A percentile compares a stretch with the other conserved stretches of the same genome.
These are phyloP conservation scores for Aurelia coerulea DNA, from an alignment of 30 jellyfish, hydroid and myxozoan genomes.

Conservation along the genomic window DNA sequence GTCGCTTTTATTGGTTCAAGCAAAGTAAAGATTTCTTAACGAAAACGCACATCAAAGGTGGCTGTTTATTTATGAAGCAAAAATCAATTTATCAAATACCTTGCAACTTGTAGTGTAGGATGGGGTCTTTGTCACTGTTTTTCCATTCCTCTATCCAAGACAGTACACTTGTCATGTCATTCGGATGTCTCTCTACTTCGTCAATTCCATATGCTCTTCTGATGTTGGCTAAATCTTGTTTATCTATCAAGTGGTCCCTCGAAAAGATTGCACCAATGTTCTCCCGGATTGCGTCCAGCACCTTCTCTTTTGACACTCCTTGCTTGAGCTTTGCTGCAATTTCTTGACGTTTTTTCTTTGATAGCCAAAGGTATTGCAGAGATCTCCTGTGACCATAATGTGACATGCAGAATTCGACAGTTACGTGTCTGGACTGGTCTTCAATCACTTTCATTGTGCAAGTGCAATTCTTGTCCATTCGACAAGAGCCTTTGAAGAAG, in stretches of 20 bases:
- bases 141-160: conserved; percentile 2
- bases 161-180: background rate
- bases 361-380: background rate
- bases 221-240: conserved; percentile 42
- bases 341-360: too few relatives aligned
- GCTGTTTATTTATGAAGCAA: too few relatives aligned
- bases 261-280: too few relatives aligned
- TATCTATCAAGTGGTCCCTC: background rate
- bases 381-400: conserved; percentile 47
- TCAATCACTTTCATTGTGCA: conserved; percentile 38
- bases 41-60: too few relatives aligned
- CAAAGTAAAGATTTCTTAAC: too few relatives aligned
- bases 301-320: conserved; percentile 11
- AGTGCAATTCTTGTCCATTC: conserved; percentile 63
- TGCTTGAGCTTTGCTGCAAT: conserved; percentile 1
- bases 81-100: background rate
- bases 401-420: conserved; percentile 30
- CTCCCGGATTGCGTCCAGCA: conserved; percentile 42
- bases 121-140: background rate
- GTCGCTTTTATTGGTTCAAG: too few relatives aligned
- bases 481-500: conserved; percentile 35
- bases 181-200: conserved; percentile 37
- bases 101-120: conserved; percentile 13
- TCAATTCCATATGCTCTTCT: conserved; percentile 18
- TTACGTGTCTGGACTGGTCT: background rate